Evolutionary conservation across 2,888 invertebrate genomes (phyloP), one percentile per base, ranked within the genome.

Genomic region (Clostera curtula): DNA sequence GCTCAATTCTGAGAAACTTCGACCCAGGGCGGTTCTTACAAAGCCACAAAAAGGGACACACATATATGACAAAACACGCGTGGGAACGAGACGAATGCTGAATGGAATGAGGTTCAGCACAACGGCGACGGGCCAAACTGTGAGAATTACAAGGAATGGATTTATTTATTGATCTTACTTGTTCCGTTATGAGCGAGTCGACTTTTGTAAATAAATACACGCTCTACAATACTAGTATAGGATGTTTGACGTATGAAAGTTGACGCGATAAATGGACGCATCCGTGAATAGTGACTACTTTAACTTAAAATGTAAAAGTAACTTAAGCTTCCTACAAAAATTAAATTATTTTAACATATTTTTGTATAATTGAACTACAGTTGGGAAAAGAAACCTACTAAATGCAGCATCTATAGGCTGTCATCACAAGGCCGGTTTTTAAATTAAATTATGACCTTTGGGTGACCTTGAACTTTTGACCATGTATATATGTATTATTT

Each of bases 121-220:
- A 60, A 60, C 57, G 63, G 47, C 39, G 31, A 31, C 44, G 61
- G 65, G 63, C 56, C 59, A 56, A 67, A 67, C 74, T 77, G 74
- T 76, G 79, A 79, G 80, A 80, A 76, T 76, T 77, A 77, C 80
- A 69, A 65, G 72, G 67, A 79, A 79, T 69, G 69, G 70, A 75
- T 77, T 76, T 79, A 79, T 80, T 77, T 80, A 77, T 77, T 76
- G 76, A 73, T 69, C 61, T 70, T 62, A 54, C 62, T 63, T 69
- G 70, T 76, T 71, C 74, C 76, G 75, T 77, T 80, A 76, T 65
- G 57, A 52, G 48, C 55, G 58, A 58, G 56, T 52, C 51, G 15
- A 43, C 47, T 54, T n/a, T 46, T 34, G 57, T 69, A 70, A 67
- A 70, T 63, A 70, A 69, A 76, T 67, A 70, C 59, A 69, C 49